Conservation (phyloP, 2,888 invertebrate genomes). For the Anorthoa munda region DNA sequence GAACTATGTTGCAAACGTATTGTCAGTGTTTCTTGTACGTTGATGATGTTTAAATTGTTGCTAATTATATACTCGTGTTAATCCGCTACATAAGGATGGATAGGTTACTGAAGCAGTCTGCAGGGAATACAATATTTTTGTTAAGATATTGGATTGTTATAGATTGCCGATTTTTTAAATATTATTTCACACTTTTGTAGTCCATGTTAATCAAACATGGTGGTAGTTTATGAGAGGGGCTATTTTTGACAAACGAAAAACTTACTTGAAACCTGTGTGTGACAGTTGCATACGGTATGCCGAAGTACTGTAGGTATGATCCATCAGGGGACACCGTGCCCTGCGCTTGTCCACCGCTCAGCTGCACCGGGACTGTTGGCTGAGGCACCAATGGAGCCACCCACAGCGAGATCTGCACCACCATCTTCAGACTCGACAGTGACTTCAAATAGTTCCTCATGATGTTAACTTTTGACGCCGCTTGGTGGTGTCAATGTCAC, state of each 20-base stretch:
- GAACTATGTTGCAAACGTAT: too few species aligned
- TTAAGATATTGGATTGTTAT: not conserved
- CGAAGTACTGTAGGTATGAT: constrained; percentile 75
- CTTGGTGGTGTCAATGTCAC: not conserved
- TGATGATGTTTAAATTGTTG: not conserved
- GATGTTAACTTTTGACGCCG: not conserved
- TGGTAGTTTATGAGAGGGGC: not conserved
- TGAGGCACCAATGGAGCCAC: constrained; percentile 78
- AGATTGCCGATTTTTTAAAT: not conserved
- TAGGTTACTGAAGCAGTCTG: not conserved
- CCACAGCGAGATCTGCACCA: constrained; percentile 82
- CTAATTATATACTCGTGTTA: not conserved
- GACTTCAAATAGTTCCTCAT: constrained; percentile 53
- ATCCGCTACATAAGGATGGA: not conserved
- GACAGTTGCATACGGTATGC: constrained; percentile 81
- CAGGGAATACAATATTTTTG: not conserved
- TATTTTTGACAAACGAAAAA: not conserved
- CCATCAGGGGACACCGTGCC: constrained; percentile 79
- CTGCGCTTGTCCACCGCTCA: constrained; percentile 75
- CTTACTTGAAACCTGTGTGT: constrained; percentile 80
- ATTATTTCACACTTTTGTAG: not conserved
- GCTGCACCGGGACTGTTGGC: constrained; percentile 75
- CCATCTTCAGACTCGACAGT: constrained; percentile 72
- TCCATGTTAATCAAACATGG: not conserved
- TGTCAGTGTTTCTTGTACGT: too few species aligned